Evolutionary conservation across 2,888 invertebrate genomes (phyloP), one percentile per base, ranked within the genome.

Genomic region (Zygothrica quintamaculata): DNA sequence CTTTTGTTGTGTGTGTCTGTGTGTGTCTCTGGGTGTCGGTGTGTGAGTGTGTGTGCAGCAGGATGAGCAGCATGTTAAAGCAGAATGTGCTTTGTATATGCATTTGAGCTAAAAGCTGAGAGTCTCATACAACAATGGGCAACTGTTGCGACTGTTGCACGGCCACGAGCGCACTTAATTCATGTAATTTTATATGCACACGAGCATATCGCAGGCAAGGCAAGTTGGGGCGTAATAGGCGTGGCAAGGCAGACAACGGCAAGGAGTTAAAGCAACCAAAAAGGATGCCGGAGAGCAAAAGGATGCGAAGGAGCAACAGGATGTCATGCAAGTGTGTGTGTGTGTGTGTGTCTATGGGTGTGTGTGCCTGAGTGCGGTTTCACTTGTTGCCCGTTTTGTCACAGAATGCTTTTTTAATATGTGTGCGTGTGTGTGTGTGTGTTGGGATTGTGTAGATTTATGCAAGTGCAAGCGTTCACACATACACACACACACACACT

Each of bases 161-260:
- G 53, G n/a, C 1, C 65, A 71, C 60, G 56, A 81, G 67, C 68
- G 66, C 85, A 87, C 87, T 84, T 84, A 84, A 84, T 84, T 84
- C 84, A 85, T 87, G 80, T 87, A 84, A 84, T 85, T 87, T 79
- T 77, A 77, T 84, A 82, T 81, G 77, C 73, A 68, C 77, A 69
- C 52, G 58, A 72, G 75, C 74, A 77, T 69, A 65, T 68, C 59
- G 65, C 67, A 9, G 29, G 29, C 29, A 2, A n/a, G 5, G 9
- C 7, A n/a, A 9, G 29, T 9, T 5, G 5, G 5, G 29, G n/a
- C 9, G n/a, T 8, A 9, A 9, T 9, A n/a, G 29, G 29, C 29
- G 29, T 29, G 29, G 29, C 7, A n/a, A n/a, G n/a, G 5, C 29
- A 7, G 29, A 29, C 9, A 29, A 9, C 9, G 29, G 29, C 7